Conservation (phyloP, 2,888 invertebrate species). For the Ernsta delagoae region DNA sequence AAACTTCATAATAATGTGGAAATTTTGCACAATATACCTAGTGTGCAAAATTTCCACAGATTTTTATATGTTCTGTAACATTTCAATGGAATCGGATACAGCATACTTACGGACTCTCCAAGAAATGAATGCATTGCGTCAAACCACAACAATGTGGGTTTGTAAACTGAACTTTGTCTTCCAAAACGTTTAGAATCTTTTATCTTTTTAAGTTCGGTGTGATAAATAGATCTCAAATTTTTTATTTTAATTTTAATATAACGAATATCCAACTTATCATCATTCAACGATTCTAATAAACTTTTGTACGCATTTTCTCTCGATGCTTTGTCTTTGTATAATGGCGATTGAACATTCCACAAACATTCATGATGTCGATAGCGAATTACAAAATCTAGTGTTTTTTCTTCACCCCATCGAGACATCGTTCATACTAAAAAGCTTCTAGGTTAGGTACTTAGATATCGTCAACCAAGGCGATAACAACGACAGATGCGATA, state of each 20-base stretch:
- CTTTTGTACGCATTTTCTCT: not conserved
- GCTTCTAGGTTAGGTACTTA: too few species aligned
- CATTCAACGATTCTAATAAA: not conserved
- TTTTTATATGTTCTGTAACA: too few species aligned
- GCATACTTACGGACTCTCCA: too few species aligned
- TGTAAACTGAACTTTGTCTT: not conserved
- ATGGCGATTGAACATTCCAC: not conserved
- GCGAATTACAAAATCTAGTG: not conserved
- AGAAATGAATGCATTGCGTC: not conserved
- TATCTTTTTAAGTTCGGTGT: constrained; percentile 4
- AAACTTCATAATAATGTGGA: too few species aligned
- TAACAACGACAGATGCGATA: too few species aligned
- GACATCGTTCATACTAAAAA: not conserved
- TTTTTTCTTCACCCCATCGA: not conserved
- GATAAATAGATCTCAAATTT: not conserved
- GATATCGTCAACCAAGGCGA: too few species aligned
- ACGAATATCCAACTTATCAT: not conserved
- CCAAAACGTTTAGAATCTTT: constrained; percentile 1
- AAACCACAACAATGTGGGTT: not conserved
- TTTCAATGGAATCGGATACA: too few species aligned
- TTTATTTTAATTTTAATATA: not conserved
- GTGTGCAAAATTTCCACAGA: too few species aligned
- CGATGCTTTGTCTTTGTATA: not conserved
- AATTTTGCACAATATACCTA: too few species aligned
- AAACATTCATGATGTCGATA: constrained; percentile 2